Evolutionary conservation across 1,140 invertebrate species (phyloP).

Genomic region (Cherax quadricarinatus): DNA sequence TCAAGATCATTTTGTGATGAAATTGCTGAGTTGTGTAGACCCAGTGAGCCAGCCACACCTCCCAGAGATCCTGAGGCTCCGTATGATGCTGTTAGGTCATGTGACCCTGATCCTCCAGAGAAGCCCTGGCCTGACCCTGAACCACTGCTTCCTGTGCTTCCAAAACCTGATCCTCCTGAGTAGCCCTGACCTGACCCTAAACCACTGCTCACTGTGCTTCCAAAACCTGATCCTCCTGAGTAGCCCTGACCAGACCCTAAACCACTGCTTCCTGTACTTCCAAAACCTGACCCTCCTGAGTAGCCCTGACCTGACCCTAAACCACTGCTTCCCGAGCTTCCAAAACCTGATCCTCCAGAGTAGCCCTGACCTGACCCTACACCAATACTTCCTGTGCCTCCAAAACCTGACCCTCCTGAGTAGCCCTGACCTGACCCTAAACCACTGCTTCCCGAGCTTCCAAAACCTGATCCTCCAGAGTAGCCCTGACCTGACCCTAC

Average conservation of each 20-base stretch:
- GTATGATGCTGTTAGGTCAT: neutral
- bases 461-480: neutral
- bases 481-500: neutral
- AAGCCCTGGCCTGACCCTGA: neutral
- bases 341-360: neutral
- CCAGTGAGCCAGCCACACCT: neutral
- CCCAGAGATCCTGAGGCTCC: neutral
- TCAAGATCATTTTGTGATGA: neutral
- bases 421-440: neutral
- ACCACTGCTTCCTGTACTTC: neutral
- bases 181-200: neutral
- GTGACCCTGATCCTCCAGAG: neutral
- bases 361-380: neutral
- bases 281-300: neutral
- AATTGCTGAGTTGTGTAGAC: neutral
- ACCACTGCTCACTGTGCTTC: neutral
- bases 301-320: neutral
- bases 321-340: neutral
- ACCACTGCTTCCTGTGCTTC: neutral
- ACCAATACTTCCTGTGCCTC: neutral
- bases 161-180: neutral
- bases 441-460: neutral
- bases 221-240: neutral
- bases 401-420: neutral
- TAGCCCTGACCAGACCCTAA: neutral